Base-by-base conservation (phyloP, 2,888 invertebrate genomes). In the Willowsia nigromaculata region DNA sequence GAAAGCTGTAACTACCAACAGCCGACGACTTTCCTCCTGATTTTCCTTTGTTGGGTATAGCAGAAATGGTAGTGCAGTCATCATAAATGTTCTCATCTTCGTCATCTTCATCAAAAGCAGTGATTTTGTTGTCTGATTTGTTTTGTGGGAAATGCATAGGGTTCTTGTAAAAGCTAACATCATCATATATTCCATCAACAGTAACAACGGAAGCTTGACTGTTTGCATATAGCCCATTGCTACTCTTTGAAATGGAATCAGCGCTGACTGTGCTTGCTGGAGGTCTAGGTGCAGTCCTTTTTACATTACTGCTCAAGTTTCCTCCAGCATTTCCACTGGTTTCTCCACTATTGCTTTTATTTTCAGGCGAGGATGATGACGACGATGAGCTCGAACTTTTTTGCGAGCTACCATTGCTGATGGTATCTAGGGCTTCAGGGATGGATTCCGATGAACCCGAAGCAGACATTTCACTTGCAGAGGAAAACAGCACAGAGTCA, bases 71-170 rank as follows among this genome's bases (percentile, higher is more conserved):
- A 7, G 84, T 84, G 47, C 93, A 93, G 71, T 93, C 93, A 90
- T 93, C 93, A 56, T 93, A 93, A 68, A 93, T 74, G 86, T 90
- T 91, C 86, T 93, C 92, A 11, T 92, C 92, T 5, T 92, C 92
- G 1, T 90, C 91, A 27, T 83, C 80, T 18, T 81, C 81, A 0
- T 83, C 88, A 25, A 71, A 84, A 15, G 65, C 43, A n/a, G 40
- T 25, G 11, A 62, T 22, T n/a, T 68, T 65, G 43, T 33, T 30
- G 30, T 82, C 47, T 13, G 22, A 59, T 76, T 83, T 82, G 0
- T 6, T 40, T 6, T 47, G 65, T 11, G 90, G 83, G 50, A 90
- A 85, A 83, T 90, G 85, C 90, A 90, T 83, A 7, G 88, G 88
- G 37, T 90, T 87, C 40, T 86, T 86, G 81, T 90, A 90, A 18